Evolutionary conservation across 2,797 vertebrate genomes (phyloP), one percentile per base, ranked within the genome.

Genomic region (Oceanodroma leucorhoa): DNA sequence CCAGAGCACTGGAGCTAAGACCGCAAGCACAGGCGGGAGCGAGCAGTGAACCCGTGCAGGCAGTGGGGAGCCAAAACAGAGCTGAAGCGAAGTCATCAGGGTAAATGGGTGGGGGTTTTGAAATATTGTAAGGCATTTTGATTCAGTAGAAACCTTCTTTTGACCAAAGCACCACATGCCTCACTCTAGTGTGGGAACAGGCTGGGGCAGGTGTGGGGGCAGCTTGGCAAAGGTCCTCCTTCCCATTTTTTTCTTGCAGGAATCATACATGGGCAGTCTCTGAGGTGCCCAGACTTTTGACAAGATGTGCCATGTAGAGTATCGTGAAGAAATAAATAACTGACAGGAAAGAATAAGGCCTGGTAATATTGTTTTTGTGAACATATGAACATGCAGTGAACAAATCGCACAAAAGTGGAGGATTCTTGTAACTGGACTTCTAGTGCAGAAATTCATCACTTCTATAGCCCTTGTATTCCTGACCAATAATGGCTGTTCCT

Each of bases 21-120:
- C 11, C 1, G 1, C 30, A 24, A n/a, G 54, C 23, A 22, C 14
- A 26, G 34, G 23, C 0, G 1, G 55, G 55, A 58, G 45, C 0
- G 1, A 60, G 21, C 29, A 40, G 18, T 40, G 26, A 80, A 40
- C 29, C 34, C 14, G 32, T 8, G 32, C 24, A 55, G 40, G 34
- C 26, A 48, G 13, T 21, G 14, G 50, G 43, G 16, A 93, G 20
- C 22, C 58, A 72, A 61, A 61, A 15, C 11, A 17, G 78, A 43
- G 43, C 34, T 75, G 41, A 67, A 77, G 40, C 8, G 43, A 78
- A 89, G 38, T 22, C 21, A 48, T 34, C 13, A 30, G 34, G 22
- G 21, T 81, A 45, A 70, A 60, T 8, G 26, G 32, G 3, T 24
- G 10, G 7, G 9, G 41, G 41, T 6, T 8, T 11, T 40, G 34